Percentiles rank a stretch among this genome's conserved stretches.
Conservation (phyloP, 1,140 invertebrate species). For the Heliothis subflexa region DNA sequence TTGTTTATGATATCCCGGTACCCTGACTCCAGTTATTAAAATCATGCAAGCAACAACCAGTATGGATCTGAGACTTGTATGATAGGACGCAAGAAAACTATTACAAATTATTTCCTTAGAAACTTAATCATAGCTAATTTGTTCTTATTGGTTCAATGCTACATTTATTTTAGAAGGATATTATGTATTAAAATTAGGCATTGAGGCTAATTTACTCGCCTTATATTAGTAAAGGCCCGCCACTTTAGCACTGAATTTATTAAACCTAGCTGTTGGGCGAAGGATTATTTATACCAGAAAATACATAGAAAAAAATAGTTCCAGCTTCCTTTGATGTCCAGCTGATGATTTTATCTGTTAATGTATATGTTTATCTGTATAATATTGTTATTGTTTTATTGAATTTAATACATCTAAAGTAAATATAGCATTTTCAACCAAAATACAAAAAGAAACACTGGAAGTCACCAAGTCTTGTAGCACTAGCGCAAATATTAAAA, state of each 20-base stretch:
- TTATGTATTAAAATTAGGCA: no score
- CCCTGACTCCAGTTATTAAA: neutral
- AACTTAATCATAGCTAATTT: constrained; percentile 20
- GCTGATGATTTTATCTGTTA: no score
- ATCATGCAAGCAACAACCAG: constrained; percentile 24
- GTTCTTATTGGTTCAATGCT: neutral
- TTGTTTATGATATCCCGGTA: neutral
- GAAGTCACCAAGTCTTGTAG: neutral
- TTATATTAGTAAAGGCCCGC: no score
- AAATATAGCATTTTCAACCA: neutral
- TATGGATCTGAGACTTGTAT: neutral
- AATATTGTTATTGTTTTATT: no score
- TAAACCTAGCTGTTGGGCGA: no score
- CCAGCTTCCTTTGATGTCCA: no score
- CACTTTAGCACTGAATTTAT: no score
- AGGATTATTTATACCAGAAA: no score
- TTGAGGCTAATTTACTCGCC: no score
- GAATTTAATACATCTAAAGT: no score
- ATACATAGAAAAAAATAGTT: no score
- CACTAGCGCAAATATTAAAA: neutral
- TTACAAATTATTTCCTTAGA: constrained; percentile 1
- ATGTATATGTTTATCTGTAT: no score
- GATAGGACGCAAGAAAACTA: neutral
- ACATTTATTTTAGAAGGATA: neutral
- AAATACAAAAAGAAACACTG: neutral